Evolutionary conservation across 2,113 vertebrate species (phyloP).

Genomic region (Upupa epops): DNA sequence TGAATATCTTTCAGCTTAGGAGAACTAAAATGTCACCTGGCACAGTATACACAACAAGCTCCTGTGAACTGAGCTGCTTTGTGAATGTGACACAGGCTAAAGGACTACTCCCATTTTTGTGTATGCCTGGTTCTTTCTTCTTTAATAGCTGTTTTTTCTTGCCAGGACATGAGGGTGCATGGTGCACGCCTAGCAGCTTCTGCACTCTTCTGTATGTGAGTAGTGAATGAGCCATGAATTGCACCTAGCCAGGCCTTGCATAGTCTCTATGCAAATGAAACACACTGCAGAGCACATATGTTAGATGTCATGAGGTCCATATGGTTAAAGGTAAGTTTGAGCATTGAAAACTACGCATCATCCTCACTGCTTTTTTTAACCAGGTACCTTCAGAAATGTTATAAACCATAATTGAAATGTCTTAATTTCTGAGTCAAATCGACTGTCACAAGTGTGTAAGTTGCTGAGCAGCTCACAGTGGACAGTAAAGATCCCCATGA

Average conservation of each 20-base stretch:
- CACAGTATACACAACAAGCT: background rate
- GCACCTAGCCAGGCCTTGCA: slow-evolving; percentile 1
- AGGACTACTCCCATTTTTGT: background rate
- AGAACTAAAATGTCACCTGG: slow-evolving; percentile 38
- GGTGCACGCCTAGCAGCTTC: background rate
- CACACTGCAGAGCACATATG: slow-evolving; percentile 3
- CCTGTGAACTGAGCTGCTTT: background rate
- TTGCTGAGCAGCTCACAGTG: background rate
- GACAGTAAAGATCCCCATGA: background rate
- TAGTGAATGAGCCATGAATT: background rate
- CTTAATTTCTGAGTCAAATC: background rate
- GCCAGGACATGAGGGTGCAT: background rate
- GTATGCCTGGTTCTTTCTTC: background rate
- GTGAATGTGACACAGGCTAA: background rate
- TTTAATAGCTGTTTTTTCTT: background rate
- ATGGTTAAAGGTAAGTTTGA: background rate
- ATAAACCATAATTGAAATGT: background rate
- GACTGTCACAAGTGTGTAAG: background rate
- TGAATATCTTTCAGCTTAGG: background rate
- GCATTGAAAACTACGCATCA: background rate
- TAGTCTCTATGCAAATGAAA: slow-evolving; percentile 18
- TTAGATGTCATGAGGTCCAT: background rate
- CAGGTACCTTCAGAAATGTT: background rate
- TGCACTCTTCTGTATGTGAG: slow-evolving; percentile 11
- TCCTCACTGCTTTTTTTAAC: background rate